phyloP scores from a whole-genome alignment of 2,888 invertebrate genomes.

The Julus scandinavius region DNA sequence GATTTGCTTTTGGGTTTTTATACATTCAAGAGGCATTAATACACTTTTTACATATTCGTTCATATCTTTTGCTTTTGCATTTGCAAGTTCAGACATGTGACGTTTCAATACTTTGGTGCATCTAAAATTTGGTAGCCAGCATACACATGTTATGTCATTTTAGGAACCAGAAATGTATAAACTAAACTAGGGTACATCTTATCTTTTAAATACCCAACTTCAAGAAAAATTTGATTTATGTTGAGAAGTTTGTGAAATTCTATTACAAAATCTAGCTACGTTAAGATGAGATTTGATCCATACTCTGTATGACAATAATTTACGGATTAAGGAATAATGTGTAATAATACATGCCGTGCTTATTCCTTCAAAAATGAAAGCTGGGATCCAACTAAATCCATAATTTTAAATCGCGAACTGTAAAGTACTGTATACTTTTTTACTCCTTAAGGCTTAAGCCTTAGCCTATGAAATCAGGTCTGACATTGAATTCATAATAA shows the following conservation, averaged over 20 bases:
- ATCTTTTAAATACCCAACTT: too few species aligned
- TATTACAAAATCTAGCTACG: neutral
- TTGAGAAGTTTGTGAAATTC: neutral
- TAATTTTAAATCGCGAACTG: neutral
- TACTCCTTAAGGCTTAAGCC: neutral
- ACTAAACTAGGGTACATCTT: too few species aligned
- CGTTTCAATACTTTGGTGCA: too few species aligned
- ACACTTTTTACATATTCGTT: too few species aligned
- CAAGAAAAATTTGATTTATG: neutral
- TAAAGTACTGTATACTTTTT: neutral
- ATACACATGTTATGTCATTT: neutral
- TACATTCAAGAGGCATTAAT: too few species aligned
- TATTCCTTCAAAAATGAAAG: neutral
- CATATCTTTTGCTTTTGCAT: too few species aligned
- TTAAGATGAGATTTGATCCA: neutral
- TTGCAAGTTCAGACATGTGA: too few species aligned
- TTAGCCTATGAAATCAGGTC: neutral
- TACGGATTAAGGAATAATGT: neutral
- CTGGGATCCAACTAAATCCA: neutral
- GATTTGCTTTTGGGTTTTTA: too few species aligned
- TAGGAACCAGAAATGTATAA: too few species aligned
- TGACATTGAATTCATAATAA: neutral
- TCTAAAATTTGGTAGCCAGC: neutral
- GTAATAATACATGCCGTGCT: neutral
- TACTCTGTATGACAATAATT: neutral